A percentile compares a stretch with the other conserved stretches of the same genome.
These are phyloP conservation scores for Drosophila suzukii DNA, from an alignment of 1,140 invertebrate species.

Conservation along the genomic window DNA sequence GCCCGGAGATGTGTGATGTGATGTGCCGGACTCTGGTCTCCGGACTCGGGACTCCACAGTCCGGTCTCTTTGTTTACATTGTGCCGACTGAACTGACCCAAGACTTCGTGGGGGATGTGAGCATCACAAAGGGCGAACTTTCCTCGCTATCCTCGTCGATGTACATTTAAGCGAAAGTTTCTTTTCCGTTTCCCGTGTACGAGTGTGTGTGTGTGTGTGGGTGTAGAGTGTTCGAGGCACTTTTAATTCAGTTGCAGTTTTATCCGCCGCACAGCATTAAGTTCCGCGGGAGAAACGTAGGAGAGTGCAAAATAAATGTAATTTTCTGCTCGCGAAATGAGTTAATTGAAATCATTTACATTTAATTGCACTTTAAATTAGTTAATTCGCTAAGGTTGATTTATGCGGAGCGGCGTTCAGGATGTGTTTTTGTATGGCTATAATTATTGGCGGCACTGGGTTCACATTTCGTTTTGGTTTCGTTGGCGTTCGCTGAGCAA, in stretches of 20 bases:
- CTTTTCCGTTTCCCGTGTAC: conserved; percentile 40
- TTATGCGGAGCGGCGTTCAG: conserved; percentile 6
- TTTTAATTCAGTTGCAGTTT: conserved; percentile 81
- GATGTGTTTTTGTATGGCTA: neutral
- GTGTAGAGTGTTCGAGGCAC: conserved; percentile 53
- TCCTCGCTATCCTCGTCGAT: conserved; percentile 84
- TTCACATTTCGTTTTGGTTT: conserved; percentile 65
- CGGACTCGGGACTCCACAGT: conserved; percentile 8
- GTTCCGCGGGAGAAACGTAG: conserved; percentile 46
- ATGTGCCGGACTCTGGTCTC: conserved; percentile 26
- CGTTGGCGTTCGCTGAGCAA: conserved; percentile 70
- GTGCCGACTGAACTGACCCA: conserved; percentile 79
- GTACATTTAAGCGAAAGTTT: conserved; percentile 83
- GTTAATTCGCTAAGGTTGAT: conserved; percentile 65
- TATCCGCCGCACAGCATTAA: conserved; percentile 72
- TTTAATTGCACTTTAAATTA: conserved; percentile 81
- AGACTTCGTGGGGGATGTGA: conserved; percentile 81
- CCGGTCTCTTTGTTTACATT: conserved; percentile 61
- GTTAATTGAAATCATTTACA: conserved; percentile 80
- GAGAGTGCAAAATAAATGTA: conserved; percentile 66
- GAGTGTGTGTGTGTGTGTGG: conserved; percentile 26
- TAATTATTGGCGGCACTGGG: conserved; percentile 22
- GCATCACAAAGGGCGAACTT: conserved; percentile 84
- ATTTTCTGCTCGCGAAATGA: conserved; percentile 73
- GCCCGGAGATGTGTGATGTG: conserved; percentile 36